Conservation (phyloP, 2,113 vertebrate species). For the Hemichromis elongatus region DNA sequence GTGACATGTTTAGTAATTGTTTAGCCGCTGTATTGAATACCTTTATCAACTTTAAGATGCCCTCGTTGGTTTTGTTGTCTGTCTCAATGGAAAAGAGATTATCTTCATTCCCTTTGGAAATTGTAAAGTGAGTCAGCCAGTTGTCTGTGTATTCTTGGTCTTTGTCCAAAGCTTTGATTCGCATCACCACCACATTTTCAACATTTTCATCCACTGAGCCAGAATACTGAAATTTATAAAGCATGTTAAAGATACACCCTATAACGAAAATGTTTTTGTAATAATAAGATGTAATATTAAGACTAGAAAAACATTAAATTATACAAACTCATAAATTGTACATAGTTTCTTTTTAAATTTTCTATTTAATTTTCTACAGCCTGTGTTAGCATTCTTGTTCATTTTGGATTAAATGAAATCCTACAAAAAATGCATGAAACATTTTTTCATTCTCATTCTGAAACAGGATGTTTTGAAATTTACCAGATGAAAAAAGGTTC, state of each 20-base stretch:
- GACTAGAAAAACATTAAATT: neutral
- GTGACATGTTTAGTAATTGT: neutral
- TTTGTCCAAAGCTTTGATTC: slow-evolving; percentile 81
- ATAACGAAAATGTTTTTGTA: neutral
- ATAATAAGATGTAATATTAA: neutral
- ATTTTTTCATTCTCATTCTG: neutral
- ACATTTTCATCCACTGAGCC: slow-evolving; percentile 68
- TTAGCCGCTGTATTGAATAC: slow-evolving; percentile 28
- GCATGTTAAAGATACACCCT: neutral
- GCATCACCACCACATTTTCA: slow-evolving; percentile 72
- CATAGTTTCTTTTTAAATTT: neutral
- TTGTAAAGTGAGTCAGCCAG: slow-evolving; percentile 83
- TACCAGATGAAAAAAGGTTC: neutral
- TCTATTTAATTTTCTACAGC: neutral
- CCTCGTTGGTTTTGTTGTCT: slow-evolving; percentile 85
- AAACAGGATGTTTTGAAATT: neutral
- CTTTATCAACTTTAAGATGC: slow-evolving; percentile 81
- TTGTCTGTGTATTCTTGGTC: slow-evolving; percentile 83
- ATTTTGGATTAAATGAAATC: neutral
- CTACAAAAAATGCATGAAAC: neutral
- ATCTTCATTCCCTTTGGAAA: slow-evolving; percentile 85
- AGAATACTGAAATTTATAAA: slow-evolving; percentile 45
- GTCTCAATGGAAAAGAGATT: slow-evolving; percentile 83
- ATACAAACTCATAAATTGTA: neutral
- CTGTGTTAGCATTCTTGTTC: neutral